Evolutionary conservation across 37 sponge, comb jelly and placozoan species (phyloP), one percentile per base, ranked within the genome.

Genomic region (Eunapius fragilis): DNA sequence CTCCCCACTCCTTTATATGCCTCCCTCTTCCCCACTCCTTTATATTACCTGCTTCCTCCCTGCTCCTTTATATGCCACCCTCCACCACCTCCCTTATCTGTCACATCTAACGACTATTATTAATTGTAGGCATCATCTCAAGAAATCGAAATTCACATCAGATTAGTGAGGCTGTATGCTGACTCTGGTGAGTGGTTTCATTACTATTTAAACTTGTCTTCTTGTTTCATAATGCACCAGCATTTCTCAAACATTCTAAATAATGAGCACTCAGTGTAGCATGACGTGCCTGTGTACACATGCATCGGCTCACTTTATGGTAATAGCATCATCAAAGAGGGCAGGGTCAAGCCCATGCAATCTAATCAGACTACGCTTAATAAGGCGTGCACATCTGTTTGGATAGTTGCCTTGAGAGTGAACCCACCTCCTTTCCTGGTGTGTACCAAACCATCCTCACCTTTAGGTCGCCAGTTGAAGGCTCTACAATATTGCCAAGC

Each of bases 401-500:
- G 6, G 6, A 41, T 41, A 6, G 41, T 6, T 9, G 6, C 41
- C 41, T 9, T 41, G 41, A 41, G 6, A 9, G 41, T 41, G 6
- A 9, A 6, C 41, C 41, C 41, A 41, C 41, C 41, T 41, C 41
- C 14, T 11, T 58, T 19, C 1, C 58, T 58, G 58, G 2, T 17
- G 1, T 58, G 17, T 19, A 58, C 58, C 58, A 31, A 32, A 4
- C 12, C 33, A 75, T 31, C 35, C 31, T 75, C 26, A 35, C 77
- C 25, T 7, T 25, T 70, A 89, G 90, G 80, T 0, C 78, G 84
- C 26, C 17, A 31, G 28, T 34, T 70, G 67, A 76, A 85, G 35
- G 93, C 93, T 25, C 85, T 79, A 26, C 38, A 82, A 2, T 78
- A 81, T 35, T 88, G 86, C 67, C 85, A 84, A 72, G 32, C 34